Percentiles rank a stretch among this genome's conserved stretches.
Evolutionary conservation across 2,113 vertebrate species (phyloP).

Genomic region (Lates calcarifer): DNA sequence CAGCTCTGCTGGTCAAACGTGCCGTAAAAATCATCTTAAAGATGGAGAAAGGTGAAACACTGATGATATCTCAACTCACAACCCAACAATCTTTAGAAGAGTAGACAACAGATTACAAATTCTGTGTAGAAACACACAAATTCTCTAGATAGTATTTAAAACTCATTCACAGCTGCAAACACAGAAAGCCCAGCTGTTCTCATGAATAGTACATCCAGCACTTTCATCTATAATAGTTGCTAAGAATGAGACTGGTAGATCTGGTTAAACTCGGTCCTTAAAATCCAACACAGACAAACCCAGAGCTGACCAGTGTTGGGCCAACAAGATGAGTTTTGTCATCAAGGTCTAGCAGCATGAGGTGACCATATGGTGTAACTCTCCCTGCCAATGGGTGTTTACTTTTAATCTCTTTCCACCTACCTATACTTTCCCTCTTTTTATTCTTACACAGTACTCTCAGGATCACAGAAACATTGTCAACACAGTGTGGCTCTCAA

Average conservation of each 20-base stretch:
- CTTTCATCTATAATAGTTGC: background rate
- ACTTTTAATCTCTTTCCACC: conserved; percentile 35
- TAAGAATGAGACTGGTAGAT: background rate
- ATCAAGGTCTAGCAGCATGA: conserved; percentile 36
- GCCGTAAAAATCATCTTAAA: background rate
- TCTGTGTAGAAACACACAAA: background rate
- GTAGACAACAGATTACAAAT: background rate
- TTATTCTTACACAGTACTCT: background rate
- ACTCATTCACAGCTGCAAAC: background rate
- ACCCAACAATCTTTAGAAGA: background rate
- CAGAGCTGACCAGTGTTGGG: background rate
- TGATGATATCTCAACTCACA: background rate
- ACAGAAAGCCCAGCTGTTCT: background rate
- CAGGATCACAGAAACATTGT: background rate
- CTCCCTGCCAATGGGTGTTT: conserved; percentile 26
- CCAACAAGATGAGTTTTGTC: background rate
- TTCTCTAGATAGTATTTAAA: background rate
- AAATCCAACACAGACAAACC: background rate
- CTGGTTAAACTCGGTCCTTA: background rate
- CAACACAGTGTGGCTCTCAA: background rate
- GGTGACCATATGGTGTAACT: conserved; percentile 47
- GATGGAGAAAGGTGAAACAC: background rate
- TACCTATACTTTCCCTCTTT: background rate
- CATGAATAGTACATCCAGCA: no score
- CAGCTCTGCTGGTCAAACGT: background rate